Evolutionary conservation across 1,140 invertebrate species (phyloP).

Genomic region (Drosophila melanica): DNA sequence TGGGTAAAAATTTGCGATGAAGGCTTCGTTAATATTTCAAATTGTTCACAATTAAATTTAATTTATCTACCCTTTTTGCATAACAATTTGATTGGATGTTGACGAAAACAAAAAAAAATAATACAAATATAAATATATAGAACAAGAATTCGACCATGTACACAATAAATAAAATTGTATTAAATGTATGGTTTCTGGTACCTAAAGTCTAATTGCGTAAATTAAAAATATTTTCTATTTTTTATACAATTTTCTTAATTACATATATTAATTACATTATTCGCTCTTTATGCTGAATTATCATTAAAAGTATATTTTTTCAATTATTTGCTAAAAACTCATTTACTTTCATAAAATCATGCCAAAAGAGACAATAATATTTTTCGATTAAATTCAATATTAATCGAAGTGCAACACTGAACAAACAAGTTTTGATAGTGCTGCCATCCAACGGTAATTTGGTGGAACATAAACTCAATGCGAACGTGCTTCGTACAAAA

Average conservation of each 20-base stretch:
- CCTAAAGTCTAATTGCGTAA: background rate
- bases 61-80: constrained; percentile 48
- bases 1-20: constrained; percentile 14
- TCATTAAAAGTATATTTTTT: too few relatives aligned
- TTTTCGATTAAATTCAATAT: background rate
- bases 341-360: too few relatives aligned
- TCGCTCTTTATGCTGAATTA: too few relatives aligned
- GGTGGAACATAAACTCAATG: constrained; percentile 12
- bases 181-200: background rate
- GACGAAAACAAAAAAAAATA: background rate
- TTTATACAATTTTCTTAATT: too few relatives aligned
- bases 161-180: too few relatives aligned
- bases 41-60: constrained; percentile 67
- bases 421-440: background rate
- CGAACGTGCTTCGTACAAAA: constrained; percentile 53
- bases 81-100: constrained; percentile 29
- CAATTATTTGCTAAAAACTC: too few relatives aligned
- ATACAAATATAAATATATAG: background rate
- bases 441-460: constrained; percentile 16
- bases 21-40: constrained; percentile 66
- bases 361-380: too few relatives aligned
- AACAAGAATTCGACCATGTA: too few relatives aligned
- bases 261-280: too few relatives aligned
- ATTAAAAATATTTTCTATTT: too few relatives aligned
- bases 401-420: background rate